A percentile compares a stretch with the other conserved stretches of the same genome.
Evolutionary conservation across 2,888 invertebrate species (phyloP).

Genomic region (Hypomecis atomaria): DNA sequence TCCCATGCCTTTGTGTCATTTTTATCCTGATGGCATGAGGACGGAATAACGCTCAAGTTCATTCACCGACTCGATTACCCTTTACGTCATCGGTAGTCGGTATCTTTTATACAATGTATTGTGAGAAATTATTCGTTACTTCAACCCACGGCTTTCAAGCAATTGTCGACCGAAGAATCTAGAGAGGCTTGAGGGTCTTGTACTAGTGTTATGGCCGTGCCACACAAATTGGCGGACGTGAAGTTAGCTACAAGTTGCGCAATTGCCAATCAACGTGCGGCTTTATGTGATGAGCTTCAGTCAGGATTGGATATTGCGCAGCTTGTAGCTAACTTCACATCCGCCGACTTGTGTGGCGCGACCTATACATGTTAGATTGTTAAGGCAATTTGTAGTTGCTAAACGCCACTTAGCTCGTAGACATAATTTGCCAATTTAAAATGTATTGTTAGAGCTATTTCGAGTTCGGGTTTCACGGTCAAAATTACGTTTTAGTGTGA

Average conservation of each 20-base stretch:
- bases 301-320: no score
- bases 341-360: no score
- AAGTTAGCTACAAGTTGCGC: no score
- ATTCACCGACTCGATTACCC: slow-evolving; percentile 59
- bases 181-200: slow-evolving; percentile 4
- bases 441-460: slow-evolving; percentile 24
- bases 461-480: slow-evolving; percentile 18
- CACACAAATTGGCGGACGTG: no score
- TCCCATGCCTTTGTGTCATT: slow-evolving; percentile 17
- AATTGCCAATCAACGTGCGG: no score
- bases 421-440: slow-evolving; percentile 27
- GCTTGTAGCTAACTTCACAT: no score
- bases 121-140: no score
- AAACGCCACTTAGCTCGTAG: slow-evolving; percentile 22
- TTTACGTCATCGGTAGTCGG: slow-evolving; percentile 44
- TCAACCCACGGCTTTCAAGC: slow-evolving; percentile 17
- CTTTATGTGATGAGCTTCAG: no score
- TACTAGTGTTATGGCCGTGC: slow-evolving; percentile 9
- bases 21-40: slow-evolving; percentile 34
- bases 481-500: neutral
- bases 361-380: slow-evolving; percentile 1
- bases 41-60: slow-evolving; percentile 47
- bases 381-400: slow-evolving; percentile 18
- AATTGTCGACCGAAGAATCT: slow-evolving; percentile 10
- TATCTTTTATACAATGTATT: slow-evolving; percentile 38